Evolutionary conservation across 2,888 invertebrate genomes (phyloP), one percentile per base, ranked within the genome.

Genomic region (Calameuta idolon): DNA sequence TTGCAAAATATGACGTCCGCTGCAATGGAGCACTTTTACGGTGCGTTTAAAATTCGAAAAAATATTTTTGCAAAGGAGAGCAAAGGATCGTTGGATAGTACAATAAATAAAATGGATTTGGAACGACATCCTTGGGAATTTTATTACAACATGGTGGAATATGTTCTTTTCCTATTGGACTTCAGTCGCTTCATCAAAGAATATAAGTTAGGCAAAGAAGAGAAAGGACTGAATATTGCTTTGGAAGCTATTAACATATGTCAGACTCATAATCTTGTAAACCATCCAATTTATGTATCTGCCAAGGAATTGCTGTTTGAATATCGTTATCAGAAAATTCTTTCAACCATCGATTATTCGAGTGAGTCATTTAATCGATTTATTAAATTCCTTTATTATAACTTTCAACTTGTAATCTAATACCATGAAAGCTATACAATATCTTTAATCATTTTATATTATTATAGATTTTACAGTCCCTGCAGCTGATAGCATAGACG

Each of bases 11-110:
- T 86, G 40, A 33, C 15, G 0, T 4, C 77, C 1, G 79, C 84
- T 12, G 90, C 91, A 0, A 75, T 87, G 4, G 83, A 89, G 37
- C 87, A 90, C 73, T 91, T 90, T 74, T 75, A 83, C 15, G 90
- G 91, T 9, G 91, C 90, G 0, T 85, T 87, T 35, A 77, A 83
- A 3, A 87, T 91, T 23, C 82, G 85, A 11, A 79, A 78, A 31
- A 81, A 71, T 11, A 55, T 88, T n/a, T 81, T 84, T 5, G 69
- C 69, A n/a, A 81, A 73, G 69, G 82, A 81, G 15, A 73, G 79
- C 9, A 9, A 69, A 73, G 40, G 0, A 74, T 37, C 55, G 69
- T 55, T 4, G 77, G 76, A 23, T 78, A 76, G 11, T 75, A 79
- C 1, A 83, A 81, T 12, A 75, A 71, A 5, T 33, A 74, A 4